These are phyloP conservation scores for Spinibarbus caldwelli DNA, from an alignment of 2,797 vertebrate species.

Conservation along the genomic window DNA sequence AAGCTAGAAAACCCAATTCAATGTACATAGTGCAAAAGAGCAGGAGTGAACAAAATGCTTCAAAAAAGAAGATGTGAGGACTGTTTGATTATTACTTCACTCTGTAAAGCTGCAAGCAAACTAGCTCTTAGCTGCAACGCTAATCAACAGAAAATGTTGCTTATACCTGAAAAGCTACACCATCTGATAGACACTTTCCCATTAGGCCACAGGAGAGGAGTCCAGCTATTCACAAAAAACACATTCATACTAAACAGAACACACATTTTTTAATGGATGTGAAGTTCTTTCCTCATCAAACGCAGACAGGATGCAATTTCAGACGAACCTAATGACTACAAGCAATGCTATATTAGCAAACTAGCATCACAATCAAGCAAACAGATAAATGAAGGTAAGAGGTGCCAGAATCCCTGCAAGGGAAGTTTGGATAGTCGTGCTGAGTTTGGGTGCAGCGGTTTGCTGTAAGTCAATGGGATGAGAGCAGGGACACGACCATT, in stretches of 20 bases:
- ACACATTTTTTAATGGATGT: background rate
- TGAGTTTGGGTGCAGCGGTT: constrained; percentile 72
- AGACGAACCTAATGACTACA: background rate
- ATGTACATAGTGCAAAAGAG: too few species aligned
- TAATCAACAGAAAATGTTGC: too few species aligned
- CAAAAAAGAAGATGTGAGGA: too few species aligned
- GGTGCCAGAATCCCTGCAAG: constrained; percentile 59
- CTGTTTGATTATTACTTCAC: too few species aligned
- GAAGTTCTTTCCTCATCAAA: background rate
- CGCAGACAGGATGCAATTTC: background rate
- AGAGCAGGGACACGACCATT: constrained; percentile 76
- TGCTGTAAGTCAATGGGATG: constrained; percentile 76
- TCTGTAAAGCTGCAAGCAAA: too few species aligned
- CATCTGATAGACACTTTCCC: too few species aligned
- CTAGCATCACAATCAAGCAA: constrained; percentile 18
- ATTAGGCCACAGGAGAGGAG: background rate
- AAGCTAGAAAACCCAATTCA: too few species aligned
- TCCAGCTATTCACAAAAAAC: constrained; percentile 2
- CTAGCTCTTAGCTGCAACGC: too few species aligned
- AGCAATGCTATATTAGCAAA: constrained; percentile 13
- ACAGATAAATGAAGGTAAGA: constrained; percentile 28
- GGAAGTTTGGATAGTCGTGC: constrained; percentile 68
- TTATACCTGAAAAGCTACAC: background rate
- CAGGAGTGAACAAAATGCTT: too few species aligned
- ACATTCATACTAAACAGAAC: background rate